Evolutionary conservation across 2,888 invertebrate genomes (phyloP), one percentile per base, ranked within the genome.

Genomic region (Baronia brevicornis): DNA sequence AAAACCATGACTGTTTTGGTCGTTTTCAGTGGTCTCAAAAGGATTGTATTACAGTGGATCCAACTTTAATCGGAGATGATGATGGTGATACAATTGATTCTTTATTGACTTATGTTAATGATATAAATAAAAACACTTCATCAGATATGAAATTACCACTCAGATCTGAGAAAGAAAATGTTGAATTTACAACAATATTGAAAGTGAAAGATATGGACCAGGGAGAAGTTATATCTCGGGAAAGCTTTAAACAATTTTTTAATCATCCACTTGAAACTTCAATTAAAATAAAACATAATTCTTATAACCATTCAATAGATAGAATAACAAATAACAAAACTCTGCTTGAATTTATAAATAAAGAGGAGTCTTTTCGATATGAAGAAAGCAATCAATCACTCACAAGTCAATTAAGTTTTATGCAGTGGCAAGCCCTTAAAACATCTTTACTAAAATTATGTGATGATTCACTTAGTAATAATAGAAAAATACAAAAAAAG

Each of bases 361-460:
- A 45, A 28, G 84, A 85, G 54, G 79, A 82, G 42, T 38, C 29
- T 3, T 67, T 56, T 15, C 70, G 75, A 55, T 73, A 56, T 60
- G 53, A 64, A 36, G 43, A 54, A n/a, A 57, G 57, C 33, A 38
- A 43, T 1, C 43, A 53, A 24, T 69, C 80, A 8, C 46, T 80
- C 17, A 75, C 84, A 12, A 56, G 39, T 5, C 74, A 84, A 43
- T 58, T 87, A 18, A 84, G 85, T 42, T 84, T 87, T 32, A 79
- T 87, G 70, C 86, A 85, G 39, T 87, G 86, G 87, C 84, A 85
- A 48, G 67, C 80, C 25, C 53, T 87, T 6, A 84, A 72, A 56
- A 73, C 57, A 11, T 58, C 66, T 19, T 41, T 84, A 7, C 39
- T 57, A 2, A 73, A 70, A 50, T 48, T 79, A 2, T 14, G 23